A percentile compares a stretch with the other conserved stretches of the same genome.
These are phyloP conservation scores for Scopus umbretta DNA, from an alignment of 2,113 vertebrate species.

Conservation along the genomic window DNA sequence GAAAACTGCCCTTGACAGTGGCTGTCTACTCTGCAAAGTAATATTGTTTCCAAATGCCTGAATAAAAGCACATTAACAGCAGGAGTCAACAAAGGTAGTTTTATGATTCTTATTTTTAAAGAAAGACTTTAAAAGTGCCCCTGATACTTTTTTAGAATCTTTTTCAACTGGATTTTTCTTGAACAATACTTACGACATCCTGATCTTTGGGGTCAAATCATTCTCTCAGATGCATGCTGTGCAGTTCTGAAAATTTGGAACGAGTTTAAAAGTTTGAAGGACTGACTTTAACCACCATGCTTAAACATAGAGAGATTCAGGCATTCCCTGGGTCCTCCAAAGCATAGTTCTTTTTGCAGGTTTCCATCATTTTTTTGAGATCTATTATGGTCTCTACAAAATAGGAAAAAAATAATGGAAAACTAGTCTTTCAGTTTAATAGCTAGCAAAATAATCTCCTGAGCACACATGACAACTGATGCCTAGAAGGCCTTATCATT, in stretches of 20 bases:
- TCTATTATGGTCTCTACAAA: neutral
- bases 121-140: constrained; percentile 7
- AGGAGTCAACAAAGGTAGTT: constrained; percentile 28
- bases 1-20: neutral
- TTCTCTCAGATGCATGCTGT: constrained; percentile 33
- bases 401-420: neutral
- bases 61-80: constrained; percentile 33
- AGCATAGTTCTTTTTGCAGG: neutral
- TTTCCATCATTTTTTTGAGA: neutral
- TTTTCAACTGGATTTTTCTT: constrained; percentile 49
- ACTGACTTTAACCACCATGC: neutral
- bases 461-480: neutral
- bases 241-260: constrained; percentile 44
- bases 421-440: neutral
- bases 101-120: constrained; percentile 43
- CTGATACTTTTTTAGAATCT: constrained; percentile 43
- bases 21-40: neutral
- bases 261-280: constrained; percentile 27
- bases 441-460: neutral
- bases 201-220: constrained; percentile 39
- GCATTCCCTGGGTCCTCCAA: neutral
- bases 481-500: neutral
- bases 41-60: constrained; percentile 5
- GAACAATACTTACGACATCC: constrained; percentile 49
- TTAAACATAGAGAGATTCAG: neutral